Conservation (phyloP, 92 coral and sea anemone genomes). For the Isaurus tuberculatus region DNA sequence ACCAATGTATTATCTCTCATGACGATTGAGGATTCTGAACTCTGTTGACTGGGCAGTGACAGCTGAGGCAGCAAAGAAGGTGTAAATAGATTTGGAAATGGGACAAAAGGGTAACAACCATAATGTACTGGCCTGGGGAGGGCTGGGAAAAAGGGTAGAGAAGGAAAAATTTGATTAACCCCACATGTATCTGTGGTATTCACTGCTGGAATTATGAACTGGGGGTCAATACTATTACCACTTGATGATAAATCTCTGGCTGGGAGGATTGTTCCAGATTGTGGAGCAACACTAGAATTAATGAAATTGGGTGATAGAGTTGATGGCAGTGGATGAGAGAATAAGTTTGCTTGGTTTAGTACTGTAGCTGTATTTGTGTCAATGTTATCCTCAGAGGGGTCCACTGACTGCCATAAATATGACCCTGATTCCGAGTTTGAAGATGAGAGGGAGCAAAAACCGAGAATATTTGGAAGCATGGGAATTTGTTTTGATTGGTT, state of each 20-base stretch:
- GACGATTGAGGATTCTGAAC: constrained; percentile 37
- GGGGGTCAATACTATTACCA: neutral
- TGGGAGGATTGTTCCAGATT: neutral
- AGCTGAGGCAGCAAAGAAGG: neutral
- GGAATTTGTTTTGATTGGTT: constrained; percentile 6
- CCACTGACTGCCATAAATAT: neutral
- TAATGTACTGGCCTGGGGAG: neutral
- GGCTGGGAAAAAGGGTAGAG: neutral
- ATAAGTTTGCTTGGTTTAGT: neutral
- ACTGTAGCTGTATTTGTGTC: neutral
- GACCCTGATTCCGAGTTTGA: neutral
- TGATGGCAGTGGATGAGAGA: neutral
- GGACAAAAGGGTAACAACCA: neutral
- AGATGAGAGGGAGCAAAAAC: constrained; percentile 20
- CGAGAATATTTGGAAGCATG: constrained; percentile 31
- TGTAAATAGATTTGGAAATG: neutral
- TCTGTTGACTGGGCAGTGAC: constrained; percentile 5
- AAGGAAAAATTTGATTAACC: neutral
- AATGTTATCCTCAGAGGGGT: neutral
- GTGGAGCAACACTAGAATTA: neutral
- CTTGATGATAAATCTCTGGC: neutral
- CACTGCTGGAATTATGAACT: neutral
- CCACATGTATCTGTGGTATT: neutral
- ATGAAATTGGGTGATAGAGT: neutral
- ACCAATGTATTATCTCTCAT: constrained; percentile 38